Evolutionary conservation across 2,888 invertebrate genomes (phyloP).

Genomic region (Oxycera nigricornis): DNA sequence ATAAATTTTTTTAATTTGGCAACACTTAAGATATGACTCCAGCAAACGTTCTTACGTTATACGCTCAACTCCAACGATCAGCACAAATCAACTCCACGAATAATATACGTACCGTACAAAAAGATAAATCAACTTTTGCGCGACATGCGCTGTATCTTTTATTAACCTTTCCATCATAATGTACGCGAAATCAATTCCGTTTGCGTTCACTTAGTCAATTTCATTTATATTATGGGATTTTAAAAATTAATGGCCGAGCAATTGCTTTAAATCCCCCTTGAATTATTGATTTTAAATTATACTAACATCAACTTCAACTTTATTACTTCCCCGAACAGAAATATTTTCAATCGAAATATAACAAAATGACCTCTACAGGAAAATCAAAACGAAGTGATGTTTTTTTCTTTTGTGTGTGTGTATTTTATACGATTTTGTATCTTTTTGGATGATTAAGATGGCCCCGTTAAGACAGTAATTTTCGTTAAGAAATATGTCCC

Average conservation of each 20-base stretch:
- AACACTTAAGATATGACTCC: not conserved
- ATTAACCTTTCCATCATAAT: slow-evolving; percentile 15
- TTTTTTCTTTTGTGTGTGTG: too few species aligned
- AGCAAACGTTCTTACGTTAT: not conserved
- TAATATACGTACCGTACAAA: slow-evolving; percentile 1
- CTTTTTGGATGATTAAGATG: not conserved
- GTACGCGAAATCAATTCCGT: not conserved
- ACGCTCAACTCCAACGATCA: not conserved
- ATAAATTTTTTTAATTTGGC: not conserved
- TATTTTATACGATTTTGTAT: not conserved
- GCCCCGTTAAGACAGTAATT: not conserved
- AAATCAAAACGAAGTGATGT: too few species aligned
- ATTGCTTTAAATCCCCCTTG: not conserved
- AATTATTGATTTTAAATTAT: not conserved
- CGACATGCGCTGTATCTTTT: slow-evolving; percentile 24
- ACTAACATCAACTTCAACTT: not conserved
- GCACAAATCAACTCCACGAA: not conserved
- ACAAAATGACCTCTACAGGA: too few species aligned
- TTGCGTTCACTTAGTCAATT: not conserved
- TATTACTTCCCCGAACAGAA: too few species aligned
- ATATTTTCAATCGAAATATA: too few species aligned
- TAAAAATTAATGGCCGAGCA: not conserved
- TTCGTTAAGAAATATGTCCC: too few species aligned
- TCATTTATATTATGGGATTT: not conserved
- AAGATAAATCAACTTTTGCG: not conserved